phyloP scores from a whole-genome alignment of 2,113 vertebrate genomes.

The Odocoileus hemionus region DNA sequence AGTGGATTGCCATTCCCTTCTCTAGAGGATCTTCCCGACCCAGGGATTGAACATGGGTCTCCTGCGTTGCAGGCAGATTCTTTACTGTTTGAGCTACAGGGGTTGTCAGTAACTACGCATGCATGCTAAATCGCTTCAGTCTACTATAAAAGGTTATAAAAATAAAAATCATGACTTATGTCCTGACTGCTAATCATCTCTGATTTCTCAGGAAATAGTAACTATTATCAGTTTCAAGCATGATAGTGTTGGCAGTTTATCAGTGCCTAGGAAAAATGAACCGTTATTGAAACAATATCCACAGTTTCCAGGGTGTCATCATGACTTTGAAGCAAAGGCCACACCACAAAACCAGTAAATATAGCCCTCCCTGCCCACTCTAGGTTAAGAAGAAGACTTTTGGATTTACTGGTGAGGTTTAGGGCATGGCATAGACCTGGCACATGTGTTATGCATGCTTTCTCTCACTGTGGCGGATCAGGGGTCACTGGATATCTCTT shows the following conservation, averaged over 20 bases:
- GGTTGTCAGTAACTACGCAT: background rate
- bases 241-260: background rate
- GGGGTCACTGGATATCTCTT: background rate
- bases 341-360: background rate
- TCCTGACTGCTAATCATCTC: background rate
- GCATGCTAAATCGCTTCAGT: rapidly evolving
- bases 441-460: background rate
- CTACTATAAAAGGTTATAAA: background rate
- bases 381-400: background rate
- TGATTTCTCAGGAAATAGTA: background rate
- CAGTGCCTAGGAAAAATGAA: background rate
- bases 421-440: background rate
- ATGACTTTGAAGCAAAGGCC: background rate
- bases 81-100: background rate
- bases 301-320: background rate
- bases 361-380: background rate
- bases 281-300: background rate
- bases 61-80: background rate
- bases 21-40: background rate
- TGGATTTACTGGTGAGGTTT: background rate
- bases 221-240: background rate
- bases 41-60: background rate
- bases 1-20: background rate
- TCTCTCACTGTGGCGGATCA: background rate
- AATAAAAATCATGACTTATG: background rate